Base-by-base conservation (phyloP, 2,113 vertebrate genomes). In the Indri indri region DNA sequence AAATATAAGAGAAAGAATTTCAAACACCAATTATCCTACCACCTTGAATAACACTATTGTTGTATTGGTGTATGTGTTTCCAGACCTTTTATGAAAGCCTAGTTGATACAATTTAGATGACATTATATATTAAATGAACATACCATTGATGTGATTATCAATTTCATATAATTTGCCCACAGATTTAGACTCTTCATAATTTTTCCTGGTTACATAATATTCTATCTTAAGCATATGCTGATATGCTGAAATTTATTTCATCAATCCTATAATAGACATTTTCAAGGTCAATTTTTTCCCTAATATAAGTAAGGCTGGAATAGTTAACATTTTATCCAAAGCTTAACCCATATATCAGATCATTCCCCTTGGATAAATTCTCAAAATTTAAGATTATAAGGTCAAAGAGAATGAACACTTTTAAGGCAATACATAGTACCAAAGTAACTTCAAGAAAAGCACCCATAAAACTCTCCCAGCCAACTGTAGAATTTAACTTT, bases 1-100 rank as follows among this genome's bases (percentile, higher is more conserved):
- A 92, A 63, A 70, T 16, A n/a, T 34, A 90, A 88, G 71, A 59
- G 66, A 94, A 88, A 81, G 1, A 97, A 91, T 57, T 57, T 73
- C 52, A 91, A 91, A 92, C 25, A 79, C 8, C 18, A 52, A 80
- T 84, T 92, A 70, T 70, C 23, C 25, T 20, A 90, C 63, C 14
- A 45, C 23, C 40, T 20, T 22, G 13, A 3, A 3, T 14, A 86
- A 57, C 40, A 61, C 8, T 66, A 8, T 65, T 86, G 30, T 6
- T 12, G 9, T 54, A 52, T 54, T 83, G 40, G 5, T 47, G 0
- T 68, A 40, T 37, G 3, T 82, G 59, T 50, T 93, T 93, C 45
- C 11, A 59, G 30, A 59, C 34, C 27, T 95, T 88, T 94, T 42
- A 76, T 66, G 63, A 40, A 92, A 92, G 14, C 7, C 4, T 73